Conservation (phyloP, 1,140 invertebrate genomes). For the Temnothorax curvispinosus region DNA sequence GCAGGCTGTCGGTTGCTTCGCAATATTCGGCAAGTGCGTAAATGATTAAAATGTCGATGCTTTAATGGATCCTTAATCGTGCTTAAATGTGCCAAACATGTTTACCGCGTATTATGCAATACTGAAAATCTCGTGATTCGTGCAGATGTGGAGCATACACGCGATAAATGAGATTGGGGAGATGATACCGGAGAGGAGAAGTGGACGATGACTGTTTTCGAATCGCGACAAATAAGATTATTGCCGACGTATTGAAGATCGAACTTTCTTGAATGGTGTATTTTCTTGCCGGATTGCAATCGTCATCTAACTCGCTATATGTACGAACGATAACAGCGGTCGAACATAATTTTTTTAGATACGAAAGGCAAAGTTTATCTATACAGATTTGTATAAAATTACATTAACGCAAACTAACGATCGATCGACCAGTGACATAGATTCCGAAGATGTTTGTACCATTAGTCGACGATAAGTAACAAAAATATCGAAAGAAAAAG, state of each 20-base stretch:
- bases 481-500: conserved; percentile 12
- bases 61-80: conserved; percentile 3
- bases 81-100: conserved; percentile 20
- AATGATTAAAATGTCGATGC: neutral
- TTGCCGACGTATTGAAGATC: neutral
- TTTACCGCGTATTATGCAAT: conserved; percentile 34
- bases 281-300: neutral
- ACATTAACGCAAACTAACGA: conserved; percentile 5
- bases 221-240: conserved; percentile 48
- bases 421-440: conserved; percentile 2
- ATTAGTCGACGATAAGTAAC: neutral
- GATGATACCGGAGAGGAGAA: neutral
- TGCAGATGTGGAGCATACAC: conserved; percentile 12
- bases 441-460: neutral
- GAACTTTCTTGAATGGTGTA: neutral
- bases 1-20: neutral
- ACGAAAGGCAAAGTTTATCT: conserved; percentile 44
- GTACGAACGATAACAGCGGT: neutral
- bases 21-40: neutral
- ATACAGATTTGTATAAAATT: neutral
- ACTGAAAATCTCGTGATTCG: conserved; percentile 35
- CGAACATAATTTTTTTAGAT: neutral
- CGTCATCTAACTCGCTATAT: conserved; percentile 2
- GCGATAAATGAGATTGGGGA: conserved; percentile 16
- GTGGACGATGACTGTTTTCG: neutral